A percentile compares a stretch with the other conserved stretches of the same genome.
Evolutionary conservation across 2,888 invertebrate genomes (phyloP).

Genomic region (Agrotis clavis): DNA sequence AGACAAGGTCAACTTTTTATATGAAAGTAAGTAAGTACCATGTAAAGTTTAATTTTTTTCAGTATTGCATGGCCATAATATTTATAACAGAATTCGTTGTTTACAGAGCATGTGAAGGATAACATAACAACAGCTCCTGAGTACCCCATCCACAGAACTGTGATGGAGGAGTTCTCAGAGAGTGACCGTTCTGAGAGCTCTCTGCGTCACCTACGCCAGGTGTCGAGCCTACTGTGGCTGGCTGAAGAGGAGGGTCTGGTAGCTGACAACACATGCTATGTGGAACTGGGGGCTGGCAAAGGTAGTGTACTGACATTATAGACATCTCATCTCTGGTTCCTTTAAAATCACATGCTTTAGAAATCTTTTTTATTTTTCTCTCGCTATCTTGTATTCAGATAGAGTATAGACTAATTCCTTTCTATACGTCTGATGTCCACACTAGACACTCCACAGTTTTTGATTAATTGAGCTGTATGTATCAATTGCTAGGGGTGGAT

Average conservation of each 20-base stretch:
- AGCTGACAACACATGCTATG: constrained; percentile 92
- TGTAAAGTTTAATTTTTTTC: background rate
- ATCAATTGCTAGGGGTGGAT: too few relatives aligned
- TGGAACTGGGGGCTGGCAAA: constrained; percentile 98
- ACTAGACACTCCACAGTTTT: too few relatives aligned
- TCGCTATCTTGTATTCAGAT: too few relatives aligned
- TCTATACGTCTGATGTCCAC: too few relatives aligned
- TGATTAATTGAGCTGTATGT: too few relatives aligned
- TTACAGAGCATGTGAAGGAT: constrained; percentile 76
- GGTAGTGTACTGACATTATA: constrained; percentile 87
- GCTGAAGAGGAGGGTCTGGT: constrained; percentile 92
- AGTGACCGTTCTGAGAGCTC: constrained; percentile 92
- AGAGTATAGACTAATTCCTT: too few relatives aligned
- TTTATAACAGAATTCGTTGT: constrained; percentile 1
- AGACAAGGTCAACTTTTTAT: constrained; percentile 83
- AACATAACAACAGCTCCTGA: constrained; percentile 72
- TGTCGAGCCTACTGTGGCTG: constrained; percentile 94
- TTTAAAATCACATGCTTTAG: background rate
- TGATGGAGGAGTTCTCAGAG: constrained; percentile 76
- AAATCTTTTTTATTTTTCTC: too few relatives aligned
- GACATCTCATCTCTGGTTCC: too few relatives aligned
- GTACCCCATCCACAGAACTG: constrained; percentile 76
- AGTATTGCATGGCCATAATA: background rate
- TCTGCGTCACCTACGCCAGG: constrained; percentile 95
- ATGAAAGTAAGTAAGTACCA: constrained; percentile 79